Evolutionary conservation across 1,140 invertebrate species (phyloP).

Genomic region (Lepidotrigona ventralis): DNA sequence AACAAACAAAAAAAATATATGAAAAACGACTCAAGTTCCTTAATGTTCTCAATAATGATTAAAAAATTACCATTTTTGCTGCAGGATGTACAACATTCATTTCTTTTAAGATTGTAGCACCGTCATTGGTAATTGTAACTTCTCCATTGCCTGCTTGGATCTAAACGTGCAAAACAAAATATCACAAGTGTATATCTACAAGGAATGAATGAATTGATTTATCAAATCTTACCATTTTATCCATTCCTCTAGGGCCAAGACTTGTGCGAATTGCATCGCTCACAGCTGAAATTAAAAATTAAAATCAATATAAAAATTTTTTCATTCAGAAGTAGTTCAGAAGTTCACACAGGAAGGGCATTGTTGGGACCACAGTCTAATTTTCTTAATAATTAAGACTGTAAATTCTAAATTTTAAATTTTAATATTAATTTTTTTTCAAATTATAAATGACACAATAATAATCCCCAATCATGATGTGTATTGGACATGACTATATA

Average conservation of each 20-base stretch:
- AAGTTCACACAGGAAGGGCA: no score
- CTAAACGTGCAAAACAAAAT: conserved; percentile 74
- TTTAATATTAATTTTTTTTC: neutral
- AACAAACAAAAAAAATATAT: conserved; percentile 22
- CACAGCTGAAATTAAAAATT: conserved; percentile 91
- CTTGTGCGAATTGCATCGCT: conserved; percentile 99
- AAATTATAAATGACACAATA: neutral
- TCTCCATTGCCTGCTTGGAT: conserved; percentile 98
- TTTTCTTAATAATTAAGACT: neutral
- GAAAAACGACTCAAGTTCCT: neutral
- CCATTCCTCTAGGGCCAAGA: conserved; percentile 99
- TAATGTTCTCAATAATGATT: conserved; percentile 22
- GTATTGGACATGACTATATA: conserved; percentile 66
- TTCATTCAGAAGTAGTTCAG: neutral
- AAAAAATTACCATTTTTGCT: conserved; percentile 95
- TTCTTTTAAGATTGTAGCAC: conserved; percentile 99
- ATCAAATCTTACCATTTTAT: conserved; percentile 94
- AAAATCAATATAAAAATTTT: conserved; percentile 41
- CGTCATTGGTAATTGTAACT: conserved; percentile 99
- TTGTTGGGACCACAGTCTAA: no score
- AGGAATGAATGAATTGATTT: conserved; percentile 13
- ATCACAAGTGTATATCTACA: neutral
- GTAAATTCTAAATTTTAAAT: neutral
- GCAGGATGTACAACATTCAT: conserved; percentile 99
- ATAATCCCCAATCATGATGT: neutral